Percentiles rank a stretch among this genome's conserved stretches.
phyloP scores from a whole-genome alignment of 2,888 invertebrate genomes.

The Ophioninae sp. region DNA sequence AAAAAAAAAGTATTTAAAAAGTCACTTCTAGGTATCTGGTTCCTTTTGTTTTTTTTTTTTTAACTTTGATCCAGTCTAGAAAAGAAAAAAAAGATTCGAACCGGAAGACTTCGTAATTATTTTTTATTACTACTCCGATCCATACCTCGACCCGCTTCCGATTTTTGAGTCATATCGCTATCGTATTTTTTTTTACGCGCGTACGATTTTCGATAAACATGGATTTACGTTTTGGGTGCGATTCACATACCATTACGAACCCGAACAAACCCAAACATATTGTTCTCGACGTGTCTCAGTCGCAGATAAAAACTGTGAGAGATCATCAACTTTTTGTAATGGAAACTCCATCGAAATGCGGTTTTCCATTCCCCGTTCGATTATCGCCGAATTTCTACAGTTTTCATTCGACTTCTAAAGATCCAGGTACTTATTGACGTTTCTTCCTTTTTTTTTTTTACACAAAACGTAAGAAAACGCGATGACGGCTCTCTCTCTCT shows the following conservation, averaged over 20 bases:
- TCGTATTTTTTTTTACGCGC: too few relatives aligned
- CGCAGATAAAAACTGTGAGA: conserved; percentile 58
- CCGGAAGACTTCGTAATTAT: too few relatives aligned
- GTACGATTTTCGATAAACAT: too few relatives aligned
- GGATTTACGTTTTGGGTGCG: too few relatives aligned
- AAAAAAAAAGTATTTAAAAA: too few relatives aligned
- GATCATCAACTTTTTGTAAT: conserved; percentile 59
- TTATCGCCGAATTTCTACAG: conserved; percentile 51
- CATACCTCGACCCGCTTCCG: neutral
- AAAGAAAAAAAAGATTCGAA: too few relatives aligned
- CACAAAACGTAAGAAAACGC: conserved; percentile 48
- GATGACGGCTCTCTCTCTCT: conserved; percentile 34
- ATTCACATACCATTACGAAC: too few relatives aligned
- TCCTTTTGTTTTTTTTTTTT: neutral
- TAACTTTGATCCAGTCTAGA: neutral
- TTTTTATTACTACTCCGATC: too few relatives aligned
- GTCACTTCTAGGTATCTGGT: too few relatives aligned
- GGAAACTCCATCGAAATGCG: conserved; percentile 26
- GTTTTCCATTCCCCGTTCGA: conserved; percentile 29
- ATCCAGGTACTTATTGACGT: conserved; percentile 66
- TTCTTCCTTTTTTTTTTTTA: conserved; percentile 17
- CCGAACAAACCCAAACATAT: conserved; percentile 10
- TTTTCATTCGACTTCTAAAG: conserved; percentile 57
- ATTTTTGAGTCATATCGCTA: too few relatives aligned
- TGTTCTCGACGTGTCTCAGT: conserved; percentile 13